Base-by-base conservation (phyloP, 2,797 vertebrate species). In the Chelonia mydas region DNA sequence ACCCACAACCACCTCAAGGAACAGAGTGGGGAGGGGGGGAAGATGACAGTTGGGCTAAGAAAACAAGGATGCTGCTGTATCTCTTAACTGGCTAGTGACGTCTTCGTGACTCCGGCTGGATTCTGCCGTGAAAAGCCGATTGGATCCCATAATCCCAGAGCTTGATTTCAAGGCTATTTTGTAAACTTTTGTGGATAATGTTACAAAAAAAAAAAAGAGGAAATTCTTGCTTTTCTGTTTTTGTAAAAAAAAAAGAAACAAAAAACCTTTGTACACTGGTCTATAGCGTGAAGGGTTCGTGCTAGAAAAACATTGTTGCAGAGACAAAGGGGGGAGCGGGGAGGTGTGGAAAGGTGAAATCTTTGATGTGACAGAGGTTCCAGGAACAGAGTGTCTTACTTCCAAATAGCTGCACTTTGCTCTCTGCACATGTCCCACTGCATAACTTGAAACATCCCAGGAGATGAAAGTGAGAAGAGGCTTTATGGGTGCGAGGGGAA, bases 141-240 rank as follows among this genome's bases (percentile, higher is more conserved):
- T 6, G 89, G 47, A 78, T 84, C 81, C 85, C 12, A 50, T 11
- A 5, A 83, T 80, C 78, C 2, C 1, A 41, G 59, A 74, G 53
- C 2, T 77, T 92, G 87, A 97, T 96, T 97, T 97, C 91, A 25
- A 87, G 96, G 96, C 88, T 81, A 41, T 96, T 98, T 96, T 97
- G 97, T 98, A 97, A 96, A 94, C 23, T 96, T 98, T 77, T 89
- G 95, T 93, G 96, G 98, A 92, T 96, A 90, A 96, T 83, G 87
- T 95, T 97, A 92, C 95, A 97, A 95, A 95, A 96, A 93, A 95
- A 87, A 92, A 93, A 88, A 49, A 45, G 13, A 45, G 5, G 55
- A 59, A 86, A 65, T 77, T 65, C 80, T 89, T 89, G 94, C 10
- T 94, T 92, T 88, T 89, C 83, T 89, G 59, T 0, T 50, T 93